phyloP scores from a whole-genome alignment of 2,888 invertebrate species.

The Syrphus vitripennis region DNA sequence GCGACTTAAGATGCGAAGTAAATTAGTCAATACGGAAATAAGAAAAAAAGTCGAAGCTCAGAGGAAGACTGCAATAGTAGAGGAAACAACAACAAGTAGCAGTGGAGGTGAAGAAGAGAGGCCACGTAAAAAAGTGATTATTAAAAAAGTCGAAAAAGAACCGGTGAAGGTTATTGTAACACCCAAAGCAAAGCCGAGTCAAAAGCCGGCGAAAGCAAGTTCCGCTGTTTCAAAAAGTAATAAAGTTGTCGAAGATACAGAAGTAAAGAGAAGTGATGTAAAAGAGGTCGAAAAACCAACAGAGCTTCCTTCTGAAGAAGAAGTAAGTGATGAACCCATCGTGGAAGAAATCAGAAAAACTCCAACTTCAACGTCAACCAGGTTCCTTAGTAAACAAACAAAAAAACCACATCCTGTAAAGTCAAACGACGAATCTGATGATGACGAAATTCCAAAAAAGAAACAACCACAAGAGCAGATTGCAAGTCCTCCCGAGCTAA shows the following conservation, averaged over 20 bases:
- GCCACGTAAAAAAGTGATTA: constrained; percentile 72
- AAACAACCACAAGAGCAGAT: constrained; percentile 4
- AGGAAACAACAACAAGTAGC: constrained; percentile 78
- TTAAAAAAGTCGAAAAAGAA: constrained; percentile 28
- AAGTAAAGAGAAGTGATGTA: background rate
- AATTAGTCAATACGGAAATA: constrained; percentile 75
- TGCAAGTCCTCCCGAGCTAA: background rate
- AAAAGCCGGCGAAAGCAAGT: background rate
- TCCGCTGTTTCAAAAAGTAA: background rate
- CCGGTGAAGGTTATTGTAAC: constrained; percentile 19
- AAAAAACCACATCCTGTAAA: constrained; percentile 19
- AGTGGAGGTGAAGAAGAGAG: constrained; percentile 77
- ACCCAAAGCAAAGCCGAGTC: constrained; percentile 36
- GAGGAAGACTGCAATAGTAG: constrained; percentile 74
- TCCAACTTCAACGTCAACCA: background rate
- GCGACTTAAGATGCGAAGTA: constrained; percentile 78
- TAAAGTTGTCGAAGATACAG: background rate
- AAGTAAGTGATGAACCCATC: background rate
- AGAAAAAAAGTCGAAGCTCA: constrained; percentile 78
- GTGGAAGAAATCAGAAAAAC: background rate
- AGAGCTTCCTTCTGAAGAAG: background rate
- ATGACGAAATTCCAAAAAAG: constrained; percentile 40
- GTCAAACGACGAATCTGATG: constrained; percentile 1
- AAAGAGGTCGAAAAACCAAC: background rate
- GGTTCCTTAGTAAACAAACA: background rate